A percentile compares a stretch with the other conserved stretches of the same genome.
These are phyloP conservation scores for Hypercompe scribonia DNA, from an alignment of 2,888 invertebrate species.

Conservation along the genomic window DNA sequence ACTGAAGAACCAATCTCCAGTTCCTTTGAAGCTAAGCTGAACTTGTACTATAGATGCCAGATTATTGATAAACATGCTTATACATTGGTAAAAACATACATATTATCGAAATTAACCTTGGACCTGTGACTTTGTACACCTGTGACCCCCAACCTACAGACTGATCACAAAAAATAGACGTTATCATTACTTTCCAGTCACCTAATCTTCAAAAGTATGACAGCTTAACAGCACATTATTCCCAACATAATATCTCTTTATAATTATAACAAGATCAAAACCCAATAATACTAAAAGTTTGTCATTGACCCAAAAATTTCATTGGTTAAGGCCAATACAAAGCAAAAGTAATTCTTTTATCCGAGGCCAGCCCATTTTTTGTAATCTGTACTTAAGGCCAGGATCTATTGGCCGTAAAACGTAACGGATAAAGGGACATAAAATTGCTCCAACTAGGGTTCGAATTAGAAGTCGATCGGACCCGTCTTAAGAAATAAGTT, in stretches of 20 bases:
- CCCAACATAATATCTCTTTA: background rate
- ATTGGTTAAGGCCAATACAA: slow-evolving; percentile 7
- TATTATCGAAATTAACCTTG: no score
- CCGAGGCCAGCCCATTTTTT: slow-evolving; percentile 42
- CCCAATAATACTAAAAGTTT: slow-evolving; percentile 5
- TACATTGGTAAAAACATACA: no score
- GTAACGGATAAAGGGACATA: slow-evolving; percentile 40
- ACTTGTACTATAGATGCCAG: no score
- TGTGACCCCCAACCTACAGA: no score
- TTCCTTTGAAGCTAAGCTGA: no score
- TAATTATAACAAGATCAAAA: slow-evolving; percentile 4
- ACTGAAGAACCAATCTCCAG: no score
- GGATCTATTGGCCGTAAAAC: slow-evolving; percentile 45
- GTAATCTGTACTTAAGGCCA: slow-evolving; percentile 40
- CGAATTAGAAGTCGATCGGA: slow-evolving; percentile 20
- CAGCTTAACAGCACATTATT: background rate
- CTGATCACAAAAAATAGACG: no score
- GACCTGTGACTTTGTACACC: no score
- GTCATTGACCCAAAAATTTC: slow-evolving; percentile 9
- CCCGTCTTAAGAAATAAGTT: background rate
- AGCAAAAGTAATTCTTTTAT: slow-evolving; percentile 21
- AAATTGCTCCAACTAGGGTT: slow-evolving; percentile 20
- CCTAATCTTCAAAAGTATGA: background rate
- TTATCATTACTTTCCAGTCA: background rate
- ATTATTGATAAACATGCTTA: no score